These are phyloP conservation scores for Lithophane socia DNA, from an alignment of 2,888 invertebrate genomes.

Conservation along the genomic window DNA sequence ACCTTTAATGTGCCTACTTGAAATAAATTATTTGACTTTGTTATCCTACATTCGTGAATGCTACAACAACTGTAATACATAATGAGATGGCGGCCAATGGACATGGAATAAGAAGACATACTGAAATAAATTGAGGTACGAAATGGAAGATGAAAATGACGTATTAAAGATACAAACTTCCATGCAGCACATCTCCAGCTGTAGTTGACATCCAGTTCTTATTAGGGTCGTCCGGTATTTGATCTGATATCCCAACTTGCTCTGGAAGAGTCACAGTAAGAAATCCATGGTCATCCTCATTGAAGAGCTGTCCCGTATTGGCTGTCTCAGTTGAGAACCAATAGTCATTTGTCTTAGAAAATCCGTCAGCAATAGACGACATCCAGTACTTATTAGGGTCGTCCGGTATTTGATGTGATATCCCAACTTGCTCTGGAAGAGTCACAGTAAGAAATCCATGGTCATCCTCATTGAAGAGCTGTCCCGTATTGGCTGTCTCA, in stretches of 20 bases:
- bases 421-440: neutral
- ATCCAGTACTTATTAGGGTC: too few species aligned
- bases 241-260: too few species aligned
- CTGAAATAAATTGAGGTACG: too few species aligned
- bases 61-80: too few species aligned
- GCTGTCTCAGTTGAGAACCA: neutral
- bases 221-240: neutral
- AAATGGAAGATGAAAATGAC: too few species aligned
- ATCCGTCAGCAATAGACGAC: too few species aligned
- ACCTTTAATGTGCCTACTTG: too few species aligned
- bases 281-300: neutral
- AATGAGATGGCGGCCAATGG: too few species aligned
- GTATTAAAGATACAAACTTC: slow-evolving; percentile 16
- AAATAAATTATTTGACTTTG: too few species aligned
- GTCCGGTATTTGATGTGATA: neutral
- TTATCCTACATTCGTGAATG: too few species aligned
- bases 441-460: neutral
- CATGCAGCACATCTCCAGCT: slow-evolving; percentile 13
- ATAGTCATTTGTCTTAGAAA: neutral
- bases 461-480: neutral
- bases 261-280: neutral
- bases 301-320: neutral
- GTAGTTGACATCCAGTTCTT: neutral
- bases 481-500: neutral
- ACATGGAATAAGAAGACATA: too few species aligned